phyloP scores from a whole-genome alignment of 2,113 vertebrate genomes.

The Dipodomys ordii region DNA sequence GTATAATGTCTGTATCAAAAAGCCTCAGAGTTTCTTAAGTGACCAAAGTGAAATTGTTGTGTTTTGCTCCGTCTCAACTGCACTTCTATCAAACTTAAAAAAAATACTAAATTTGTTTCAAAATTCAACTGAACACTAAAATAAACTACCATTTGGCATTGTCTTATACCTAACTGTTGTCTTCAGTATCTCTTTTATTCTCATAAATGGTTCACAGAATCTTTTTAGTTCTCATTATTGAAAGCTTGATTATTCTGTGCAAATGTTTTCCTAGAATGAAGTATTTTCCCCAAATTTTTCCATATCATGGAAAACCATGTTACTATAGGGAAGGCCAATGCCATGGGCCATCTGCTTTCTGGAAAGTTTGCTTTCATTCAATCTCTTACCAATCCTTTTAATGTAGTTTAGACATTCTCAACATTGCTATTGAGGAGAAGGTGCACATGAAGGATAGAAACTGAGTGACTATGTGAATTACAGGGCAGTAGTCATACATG shows the following conservation, averaged over 20 bases:
- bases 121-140: not conserved
- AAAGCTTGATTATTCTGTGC: not conserved
- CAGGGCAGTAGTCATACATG: not conserved
- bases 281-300: not conserved
- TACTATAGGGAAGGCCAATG: not conserved
- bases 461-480: not conserved
- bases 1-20: not conserved
- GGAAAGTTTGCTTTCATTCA: not conserved
- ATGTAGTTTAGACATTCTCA: fast-evolving
- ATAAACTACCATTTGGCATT: not conserved
- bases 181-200: not conserved
- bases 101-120: not conserved
- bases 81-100: not conserved
- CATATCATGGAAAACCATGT: not conserved
- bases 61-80: not conserved
- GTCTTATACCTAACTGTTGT: not conserved
- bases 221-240: not conserved
- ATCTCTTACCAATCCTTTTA: not conserved
- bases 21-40: not conserved
- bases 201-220: not conserved
- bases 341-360: not conserved
- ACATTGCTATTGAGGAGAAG: not conserved
- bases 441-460: not conserved
- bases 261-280: not conserved
- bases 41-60: not conserved